Base-by-base conservation (phyloP, 1,140 invertebrate genomes). In the Tenebrio molitor region DNA sequence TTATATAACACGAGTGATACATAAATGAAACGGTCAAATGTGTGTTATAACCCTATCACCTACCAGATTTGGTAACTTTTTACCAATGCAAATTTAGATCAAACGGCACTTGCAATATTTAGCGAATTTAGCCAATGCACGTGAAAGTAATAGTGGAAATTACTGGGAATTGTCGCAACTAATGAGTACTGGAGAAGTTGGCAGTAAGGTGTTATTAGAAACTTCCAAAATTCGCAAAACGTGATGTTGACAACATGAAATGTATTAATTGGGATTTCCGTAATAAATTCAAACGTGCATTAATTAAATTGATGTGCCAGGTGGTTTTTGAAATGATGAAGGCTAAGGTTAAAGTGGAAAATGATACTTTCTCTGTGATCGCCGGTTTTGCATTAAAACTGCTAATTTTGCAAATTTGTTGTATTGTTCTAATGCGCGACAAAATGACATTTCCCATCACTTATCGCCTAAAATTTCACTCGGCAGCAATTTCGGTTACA, bases 201-300 rank as follows among this genome's bases (percentile, higher is more conserved):
- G 23, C 50, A 58, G 50, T 58, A 23, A 58, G 21, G n/a, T n/a
- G n/a, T 19, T 58, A 58, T 58, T 58, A 58, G 50, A 58, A 58
- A 58, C 29, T 23, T 14, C n/a, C 2, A 23, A 58, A 12, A 58
- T 29, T 58, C 14, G 12, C 50, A 58, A 58, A 53, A n/a, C n/a
- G n/a, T n/a, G n/a, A n/a, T n/a, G n/a, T n/a, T 39, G 6, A 39
- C 5, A 39, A 39, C 12, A n/a, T 2, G 12, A 39, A 39, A 39
- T 12, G 36, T 39, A 7, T 39, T 39, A 39, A 39, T 39, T 39
- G 2, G 12, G 12, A 39, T 39, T 39, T 39, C 12, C n/a, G 12
- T 39, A 7, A 12, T n/a, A n/a, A 12, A 39, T 39, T 39, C 3
- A 3, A 39, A 39, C 12, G 12, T 39, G 2, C 46, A 53, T 19